Conservation (phyloP, 2,888 invertebrate genomes). For the Chaetoderma sp. region DNA sequence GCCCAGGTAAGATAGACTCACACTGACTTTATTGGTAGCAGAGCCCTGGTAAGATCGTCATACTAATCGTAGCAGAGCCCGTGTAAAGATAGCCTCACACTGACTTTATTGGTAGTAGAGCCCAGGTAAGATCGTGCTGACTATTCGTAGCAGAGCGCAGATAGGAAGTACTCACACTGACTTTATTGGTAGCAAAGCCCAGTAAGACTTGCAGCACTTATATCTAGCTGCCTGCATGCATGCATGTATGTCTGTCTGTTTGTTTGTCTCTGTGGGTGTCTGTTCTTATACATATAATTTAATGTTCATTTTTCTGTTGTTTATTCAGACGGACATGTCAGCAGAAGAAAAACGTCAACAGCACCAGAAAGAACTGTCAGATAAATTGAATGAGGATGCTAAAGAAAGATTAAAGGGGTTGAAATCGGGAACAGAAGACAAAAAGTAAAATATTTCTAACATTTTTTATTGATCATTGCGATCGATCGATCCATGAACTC, state of each 20-base stretch:
- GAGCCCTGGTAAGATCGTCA: constrained; percentile 77
- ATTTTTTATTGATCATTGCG: neutral
- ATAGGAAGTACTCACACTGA: no score
- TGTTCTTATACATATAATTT: neutral
- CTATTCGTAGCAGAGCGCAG: no score
- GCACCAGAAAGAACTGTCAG: constrained; percentile 94
- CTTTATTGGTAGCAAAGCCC: constrained; percentile 90
- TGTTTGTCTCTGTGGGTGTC: no score
- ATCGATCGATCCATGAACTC: no score
- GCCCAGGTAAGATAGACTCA: no score
- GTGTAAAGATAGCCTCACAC: no score
- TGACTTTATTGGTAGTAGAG: constrained; percentile 91
- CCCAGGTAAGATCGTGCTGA: constrained; percentile 74
- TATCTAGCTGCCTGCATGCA: neutral
- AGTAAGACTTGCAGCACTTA: constrained; percentile 72
- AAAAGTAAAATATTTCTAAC: constrained; percentile 55
- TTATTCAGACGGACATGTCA: constrained; percentile 83
- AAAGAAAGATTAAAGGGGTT: constrained; percentile 91
- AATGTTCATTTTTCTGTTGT: neutral
- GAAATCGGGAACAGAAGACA: constrained; percentile 65
- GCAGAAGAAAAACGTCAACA: constrained; percentile 97
- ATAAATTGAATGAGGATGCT: constrained; percentile 91
- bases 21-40: constrained; percentile 92
- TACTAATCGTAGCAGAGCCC: no score
- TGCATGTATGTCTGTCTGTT: no score